These are phyloP conservation scores for Abramis brama DNA, from an alignment of 2,113 vertebrate species.

Conservation along the genomic window DNA sequence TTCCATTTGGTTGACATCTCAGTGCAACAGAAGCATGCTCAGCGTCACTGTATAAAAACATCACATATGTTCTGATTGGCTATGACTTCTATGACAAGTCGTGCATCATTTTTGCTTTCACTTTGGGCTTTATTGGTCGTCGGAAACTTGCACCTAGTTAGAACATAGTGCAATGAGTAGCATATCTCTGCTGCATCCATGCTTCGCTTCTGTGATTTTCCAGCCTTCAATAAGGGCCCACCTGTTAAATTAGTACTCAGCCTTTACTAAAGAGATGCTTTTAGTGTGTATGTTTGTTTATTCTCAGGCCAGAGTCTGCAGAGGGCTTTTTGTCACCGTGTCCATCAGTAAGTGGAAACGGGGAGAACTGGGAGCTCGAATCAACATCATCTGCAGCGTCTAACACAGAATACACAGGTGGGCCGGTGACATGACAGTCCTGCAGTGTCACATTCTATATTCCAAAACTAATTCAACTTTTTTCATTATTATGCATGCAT, in stretches of 20 bases:
- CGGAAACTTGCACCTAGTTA: not conserved
- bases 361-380: slow-evolving; percentile 97
- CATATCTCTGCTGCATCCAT: slow-evolving; percentile 23
- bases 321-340: slow-evolving; percentile 90
- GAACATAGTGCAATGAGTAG: not conserved
- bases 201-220: slow-evolving; percentile 13
- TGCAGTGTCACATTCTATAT: not conserved
- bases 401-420: slow-evolving; percentile 96
- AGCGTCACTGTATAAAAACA: not conserved
- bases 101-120: not conserved
- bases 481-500: not conserved
- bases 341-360: slow-evolving; percentile 89
- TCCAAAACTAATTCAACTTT: not conserved
- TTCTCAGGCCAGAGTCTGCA: slow-evolving; percentile 89
- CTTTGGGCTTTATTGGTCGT: not conserved
- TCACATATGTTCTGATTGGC: not conserved
- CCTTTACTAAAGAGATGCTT: slow-evolving; percentile 49
- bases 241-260: slow-evolving; percentile 23
- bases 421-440: slow-evolving; percentile 79
- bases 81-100: not conserved
- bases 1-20: not conserved
- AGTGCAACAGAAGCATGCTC: not conserved
- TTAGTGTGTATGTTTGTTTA: slow-evolving; percentile 20
- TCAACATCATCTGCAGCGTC: slow-evolving; percentile 95
- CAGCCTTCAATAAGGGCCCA: not conserved